Base-by-base conservation (phyloP, 2,113 vertebrate genomes). In the Todiramphus chloris region DNA sequence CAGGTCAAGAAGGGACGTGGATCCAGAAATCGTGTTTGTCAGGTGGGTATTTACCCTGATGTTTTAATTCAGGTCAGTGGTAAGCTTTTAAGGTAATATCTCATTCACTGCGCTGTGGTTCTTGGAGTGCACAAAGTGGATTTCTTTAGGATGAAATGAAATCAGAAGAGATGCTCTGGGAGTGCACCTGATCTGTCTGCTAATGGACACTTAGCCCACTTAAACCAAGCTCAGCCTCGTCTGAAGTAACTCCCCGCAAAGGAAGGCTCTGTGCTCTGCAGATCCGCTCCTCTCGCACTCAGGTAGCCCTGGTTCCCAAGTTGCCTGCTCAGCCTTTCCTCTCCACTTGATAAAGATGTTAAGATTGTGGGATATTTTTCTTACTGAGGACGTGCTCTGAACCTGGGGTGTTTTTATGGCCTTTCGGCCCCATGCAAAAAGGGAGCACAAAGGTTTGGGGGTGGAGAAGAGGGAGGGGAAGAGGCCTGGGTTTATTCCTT, bases 61-160 rank as follows among this genome's bases (percentile, higher is more conserved):
- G 85, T 79, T 90, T 83, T 91, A 88, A 94, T 94, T 96, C 90
- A 91, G 95, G 96, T 83, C 95, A 94, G 48, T 60, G 55, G 18
- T 79, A 79, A 96, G 89, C 94, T 96, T 84, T 95, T 91, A 95
- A 92, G 77, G 81, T 95, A 89, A 91, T 92, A 83, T 96, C 60
- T 91, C 62, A 60, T 48, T 82, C 87, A 79, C 21, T 93, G 83
- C 77, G 48, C 73, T 11, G 24, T 62, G 93, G 58, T 79, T 95
- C 93, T 91, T 95, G 74, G 87, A 96, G 89, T 84, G 89, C 83
- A 87, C 59, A 75, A 91, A 95, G 87, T 76, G 48, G 46, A 60
- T 94, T 91, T 87, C 80, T 75, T 59, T 4, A 72, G 48, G 33
- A 41, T 51, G 87, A 81, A 95, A 56, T 2, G 1, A 48, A 89